Base-by-base conservation (phyloP, 1,140 invertebrate species). In the Pseudomyrmex cubaensis region DNA sequence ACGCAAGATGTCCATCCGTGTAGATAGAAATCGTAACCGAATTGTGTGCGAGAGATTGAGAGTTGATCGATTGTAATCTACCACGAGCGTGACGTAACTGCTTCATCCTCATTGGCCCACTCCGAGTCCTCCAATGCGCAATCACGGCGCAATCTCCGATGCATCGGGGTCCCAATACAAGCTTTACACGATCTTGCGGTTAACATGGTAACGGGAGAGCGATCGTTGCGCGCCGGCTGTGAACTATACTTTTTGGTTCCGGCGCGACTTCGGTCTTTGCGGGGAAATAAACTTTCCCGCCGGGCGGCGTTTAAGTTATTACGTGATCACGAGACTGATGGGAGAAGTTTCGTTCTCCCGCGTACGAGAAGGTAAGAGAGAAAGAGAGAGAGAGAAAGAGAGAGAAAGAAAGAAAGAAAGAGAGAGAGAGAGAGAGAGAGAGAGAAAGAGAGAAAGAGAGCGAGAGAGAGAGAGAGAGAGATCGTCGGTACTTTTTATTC, bases 261-360 rank as follows among this genome's bases (percentile, higher is more conserved):
- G 35, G 35, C 9, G 59, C 48, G 73, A 78, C 76, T 78, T 78
- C 1, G 54, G 15, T 50, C 64, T 70, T 59, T 72, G 8, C 54
- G 44, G 44, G 54, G 54, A 70, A 70, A 15, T 64, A 57, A 75
- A 82, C 64, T 87, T 76, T 22, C 20, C 20, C 69, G 20, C n/a
- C 74, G 48, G 20, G 35, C 25, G 25, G 48, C 44, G n/a, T 66
- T 78, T 61, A 62, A 52, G 56, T 78, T 84, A 84, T 78, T 84
- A 78, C 50, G 44, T 62, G 44, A 84, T 78, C 67, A 83, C 22
- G 78, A 59, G 57, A 86, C 74, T 83, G 59, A 75, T 69, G 63
- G 50, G 66, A 50, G 67, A 83, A 75, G 67, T 64, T 66, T 17
- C 48, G 67, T 57, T 10, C 15, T 64, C 44, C 35, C 35, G 35